Percentiles rank a stretch among this genome's conserved stretches.
phyloP scores from a whole-genome alignment of 2,888 invertebrate genomes.

The Drosophila ustulata region DNA sequence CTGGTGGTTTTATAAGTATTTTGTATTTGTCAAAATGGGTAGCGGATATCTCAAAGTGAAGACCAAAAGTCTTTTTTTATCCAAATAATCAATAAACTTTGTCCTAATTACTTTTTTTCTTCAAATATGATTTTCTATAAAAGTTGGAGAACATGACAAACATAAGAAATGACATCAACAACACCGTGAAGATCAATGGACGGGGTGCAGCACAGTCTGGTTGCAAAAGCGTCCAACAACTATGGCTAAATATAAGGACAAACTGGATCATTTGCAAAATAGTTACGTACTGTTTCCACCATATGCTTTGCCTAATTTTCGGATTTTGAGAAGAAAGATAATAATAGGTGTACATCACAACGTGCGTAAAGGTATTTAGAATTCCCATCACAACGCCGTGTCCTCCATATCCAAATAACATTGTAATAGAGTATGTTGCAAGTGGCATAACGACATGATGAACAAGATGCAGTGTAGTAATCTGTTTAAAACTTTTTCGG shows the following conservation, averaged over 20 bases:
- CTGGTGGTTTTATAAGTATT: too few species aligned
- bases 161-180: conserved; percentile 36
- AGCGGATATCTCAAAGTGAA: too few species aligned
- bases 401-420: conserved; percentile 52
- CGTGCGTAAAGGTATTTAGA: conserved; percentile 46
- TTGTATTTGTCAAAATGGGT: too few species aligned
- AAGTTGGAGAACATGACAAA: conserved; percentile 56
- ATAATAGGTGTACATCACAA: conserved; percentile 57
- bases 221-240: conserved; percentile 32
- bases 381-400: conserved; percentile 34
- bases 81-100: background rate
- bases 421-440: conserved; percentile 14
- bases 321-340: conserved; percentile 39
- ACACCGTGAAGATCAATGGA: background rate
- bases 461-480: conserved; percentile 52
- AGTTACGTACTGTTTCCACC: conserved; percentile 58
- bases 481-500: conserved; percentile 57
- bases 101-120: background rate
- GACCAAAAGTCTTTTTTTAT: too few species aligned
- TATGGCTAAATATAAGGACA: conserved; percentile 29
- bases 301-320: conserved; percentile 20
- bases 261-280: conserved; percentile 55
- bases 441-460: conserved; percentile 56
- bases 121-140: conserved; percentile 39
- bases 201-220: conserved; percentile 31